Evolutionary conservation across 2,113 vertebrate genomes (phyloP).

Genomic region (Hylia prasina): DNA sequence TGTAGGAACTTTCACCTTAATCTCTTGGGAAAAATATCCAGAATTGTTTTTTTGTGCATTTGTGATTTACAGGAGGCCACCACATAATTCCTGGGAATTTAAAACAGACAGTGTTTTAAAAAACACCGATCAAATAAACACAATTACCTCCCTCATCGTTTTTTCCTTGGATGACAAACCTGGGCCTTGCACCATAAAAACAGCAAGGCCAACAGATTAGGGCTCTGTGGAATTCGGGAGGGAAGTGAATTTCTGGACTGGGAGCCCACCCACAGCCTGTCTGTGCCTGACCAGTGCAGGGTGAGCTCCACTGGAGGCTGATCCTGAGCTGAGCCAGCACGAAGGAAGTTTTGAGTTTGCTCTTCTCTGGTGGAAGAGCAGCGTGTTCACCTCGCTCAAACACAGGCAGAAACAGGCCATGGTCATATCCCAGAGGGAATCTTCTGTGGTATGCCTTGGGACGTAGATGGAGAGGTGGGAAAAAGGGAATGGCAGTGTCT

Average conservation of each 20-base stretch:
- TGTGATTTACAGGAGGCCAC: conserved; percentile 41
- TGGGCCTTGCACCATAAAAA: not conserved
- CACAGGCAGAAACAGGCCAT: not conserved
- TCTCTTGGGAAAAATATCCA: conserved; percentile 25
- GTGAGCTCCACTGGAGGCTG: not conserved
- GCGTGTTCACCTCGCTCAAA: not conserved
- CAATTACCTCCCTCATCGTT: not conserved
- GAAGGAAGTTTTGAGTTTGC: not conserved
- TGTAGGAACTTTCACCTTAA: conserved; percentile 42
- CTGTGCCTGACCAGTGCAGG: not conserved
- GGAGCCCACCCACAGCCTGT: conserved; percentile 15
- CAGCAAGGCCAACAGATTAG: not conserved
- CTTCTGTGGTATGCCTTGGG: not conserved
- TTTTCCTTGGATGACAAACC: not conserved
- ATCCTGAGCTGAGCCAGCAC: not conserved
- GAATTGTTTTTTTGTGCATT: not conserved
- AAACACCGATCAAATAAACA: conserved; percentile 18
- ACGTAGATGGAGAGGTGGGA: not conserved
- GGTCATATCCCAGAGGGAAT: not conserved
- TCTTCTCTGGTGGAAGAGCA: not conserved
- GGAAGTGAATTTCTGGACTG: not conserved
- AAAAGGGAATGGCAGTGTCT: not conserved
- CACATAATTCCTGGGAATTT: not conserved
- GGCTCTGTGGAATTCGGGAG: not conserved
- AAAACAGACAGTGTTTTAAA: not conserved